Evolutionary conservation across 2,113 vertebrate genomes (phyloP), one percentile per base, ranked within the genome.

Genomic region (Limnothrissa miodon): DNA sequence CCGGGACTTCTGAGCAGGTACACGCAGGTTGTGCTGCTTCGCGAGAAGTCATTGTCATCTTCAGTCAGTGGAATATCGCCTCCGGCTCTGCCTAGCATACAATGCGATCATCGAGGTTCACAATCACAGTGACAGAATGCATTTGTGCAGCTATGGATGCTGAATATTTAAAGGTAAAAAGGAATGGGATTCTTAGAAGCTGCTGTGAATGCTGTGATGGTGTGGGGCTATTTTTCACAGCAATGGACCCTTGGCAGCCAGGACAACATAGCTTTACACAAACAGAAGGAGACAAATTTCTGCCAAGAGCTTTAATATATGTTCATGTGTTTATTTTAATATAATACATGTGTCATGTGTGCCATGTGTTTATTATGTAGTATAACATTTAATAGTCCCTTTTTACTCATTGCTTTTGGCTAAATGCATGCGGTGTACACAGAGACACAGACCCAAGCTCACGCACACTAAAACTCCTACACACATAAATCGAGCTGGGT

Each of bases 1-100:
- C 70, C 84, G 88, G 66, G 81, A 86, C 89, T 83, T 90, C 89
- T 78, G 81, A 89, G 87, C 85, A 89, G 86, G 79, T 83, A 82
- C 78, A 80, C 48, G n/a, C 81, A 70, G 79, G 80, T 84, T 70
- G n/a, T n/a, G 56, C 74, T 56, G 79, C 42, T 48, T 48, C 51
- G n/a, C 4, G 56, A 29, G 25, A n/a, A 62, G n/a, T 62, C 56
- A 74, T 45, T 85, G 79, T 87, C 79, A 81, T 83, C 81, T 45
- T 80, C 82, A 80, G 81, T 84, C 59, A 82, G 79, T 33, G 51
- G 44, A 83, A 86, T 86, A 89, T 86, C 82, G 85, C 81, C 80
- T 81, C 82, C 74, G 81, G 86, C 86, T 82, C 79, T 84, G 62
- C 45, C 81, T 80, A 56, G 48, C 85, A 82, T 82, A 74, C 83